Base-by-base conservation (phyloP, 1,140 invertebrate genomes). In the Oscheius sp. region DNA sequence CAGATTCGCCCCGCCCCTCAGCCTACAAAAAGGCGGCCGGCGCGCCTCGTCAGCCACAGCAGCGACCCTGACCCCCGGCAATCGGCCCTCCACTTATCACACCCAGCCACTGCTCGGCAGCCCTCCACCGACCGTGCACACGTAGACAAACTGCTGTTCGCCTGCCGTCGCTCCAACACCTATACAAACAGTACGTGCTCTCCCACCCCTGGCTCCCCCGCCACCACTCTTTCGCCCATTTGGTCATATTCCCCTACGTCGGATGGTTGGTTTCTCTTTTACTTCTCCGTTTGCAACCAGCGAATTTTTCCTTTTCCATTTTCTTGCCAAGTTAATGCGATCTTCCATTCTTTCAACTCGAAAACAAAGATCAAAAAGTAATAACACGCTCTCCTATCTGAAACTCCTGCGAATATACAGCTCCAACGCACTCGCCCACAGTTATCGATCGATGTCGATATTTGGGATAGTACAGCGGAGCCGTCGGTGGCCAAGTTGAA, bases 101-200 rank as follows among this genome's bases (percentile, higher is more conserved):
- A 23, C 49, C 49, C 38, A 42, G 38, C 38, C 49, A 55, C 49
- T 55, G 49, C 49, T 55, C 49, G 49, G 49, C 49, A 55, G 49
- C 49, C 49, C 49, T 55, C 49, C 49, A 55, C 49, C 49, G 49
- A 13, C 49, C 49, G 49, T 55, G 49, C 49, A 55, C 49, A 55
- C 49, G 15, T 13, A 55, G 49, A 55, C 49, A 23, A 55, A 7
- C 28, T n/a, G 38, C 49, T 55, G 49, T 13, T 23, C 23, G 7
- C 49, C 49, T 55, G 38, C 38, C 23, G 15, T 55, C 49, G 49
- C 49, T 55, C 49, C 49, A 55, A 55, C 49, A 55, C 49, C 49
- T 55, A 55, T 55, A 55, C 49, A 55, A 55, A 55, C 49, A 55
- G 49, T 55, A 55, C 49, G 49, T 55, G 49, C 49, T 55, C 28